Evolutionary conservation across 2,113 vertebrate species (phyloP).

Genomic region (Chloropsis cyanopogon): DNA sequence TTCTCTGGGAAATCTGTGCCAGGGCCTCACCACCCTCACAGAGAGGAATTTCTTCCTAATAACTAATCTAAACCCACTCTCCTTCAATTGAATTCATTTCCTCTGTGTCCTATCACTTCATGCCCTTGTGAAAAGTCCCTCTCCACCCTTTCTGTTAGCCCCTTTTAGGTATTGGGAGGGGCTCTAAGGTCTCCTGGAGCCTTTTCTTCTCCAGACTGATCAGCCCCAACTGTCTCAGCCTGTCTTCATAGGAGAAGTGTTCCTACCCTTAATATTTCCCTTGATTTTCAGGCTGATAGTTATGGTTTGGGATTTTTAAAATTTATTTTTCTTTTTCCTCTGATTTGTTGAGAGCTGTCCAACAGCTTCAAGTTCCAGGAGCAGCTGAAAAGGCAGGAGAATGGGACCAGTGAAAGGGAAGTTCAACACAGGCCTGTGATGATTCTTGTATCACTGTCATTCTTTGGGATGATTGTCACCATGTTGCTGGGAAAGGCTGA

Average conservation of each 20-base stretch:
- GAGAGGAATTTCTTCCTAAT: background rate
- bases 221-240: background rate
- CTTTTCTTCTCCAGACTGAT: background rate
- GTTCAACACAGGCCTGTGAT: rapidly evolving
- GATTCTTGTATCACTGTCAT: background rate
- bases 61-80: background rate
- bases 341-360: background rate
- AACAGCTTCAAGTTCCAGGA: background rate
- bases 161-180: background rate
- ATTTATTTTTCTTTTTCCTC: background rate
- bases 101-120: background rate
- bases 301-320: background rate
- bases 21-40: background rate
- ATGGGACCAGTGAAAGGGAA: background rate
- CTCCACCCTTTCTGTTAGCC: background rate
- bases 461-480: background rate
- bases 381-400: background rate
- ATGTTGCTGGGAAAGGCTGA: background rate
- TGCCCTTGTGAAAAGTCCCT: background rate
- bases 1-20: background rate
- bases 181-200: background rate
- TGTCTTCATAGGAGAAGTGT: background rate
- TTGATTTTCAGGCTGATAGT: background rate
- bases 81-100: background rate
- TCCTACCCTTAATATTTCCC: background rate